These are phyloP conservation scores for Stichodactyla mertensii DNA, from an alignment of 64 coral and sea anemone genomes.

Conservation along the genomic window DNA sequence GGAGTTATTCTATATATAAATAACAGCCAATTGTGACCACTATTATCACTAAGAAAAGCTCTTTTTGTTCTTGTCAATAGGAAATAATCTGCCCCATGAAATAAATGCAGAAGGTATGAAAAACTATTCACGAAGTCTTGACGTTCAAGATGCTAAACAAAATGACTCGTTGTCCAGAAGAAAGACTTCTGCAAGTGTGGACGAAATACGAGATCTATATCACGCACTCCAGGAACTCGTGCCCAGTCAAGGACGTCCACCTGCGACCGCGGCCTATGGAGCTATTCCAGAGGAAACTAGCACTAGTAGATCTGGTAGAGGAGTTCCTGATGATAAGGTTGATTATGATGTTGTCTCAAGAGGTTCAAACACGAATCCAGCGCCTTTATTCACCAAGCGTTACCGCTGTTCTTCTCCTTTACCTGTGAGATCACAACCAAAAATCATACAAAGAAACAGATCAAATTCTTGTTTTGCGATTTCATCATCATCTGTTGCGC, in stretches of 20 bases:
- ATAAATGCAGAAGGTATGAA: background rate
- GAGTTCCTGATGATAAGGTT: background rate
- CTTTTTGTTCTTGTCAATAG: background rate
- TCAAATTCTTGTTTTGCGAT: background rate
- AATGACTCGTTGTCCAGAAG: background rate
- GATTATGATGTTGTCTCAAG: background rate
- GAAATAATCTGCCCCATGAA: background rate
- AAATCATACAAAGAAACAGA: background rate
- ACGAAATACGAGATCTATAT: constrained; percentile 49
- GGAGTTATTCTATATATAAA: too few relatives aligned
- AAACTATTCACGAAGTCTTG: background rate
- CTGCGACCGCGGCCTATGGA: background rate
- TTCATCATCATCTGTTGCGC: background rate
- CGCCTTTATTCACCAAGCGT: background rate
- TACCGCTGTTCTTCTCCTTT: background rate
- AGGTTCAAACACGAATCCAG: background rate
- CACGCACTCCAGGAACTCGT: constrained; percentile 57
- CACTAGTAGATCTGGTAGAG: background rate
- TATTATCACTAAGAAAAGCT: too few relatives aligned
- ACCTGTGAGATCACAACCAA: background rate
- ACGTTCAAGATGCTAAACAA: background rate
- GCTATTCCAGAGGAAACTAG: background rate
- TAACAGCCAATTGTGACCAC: too few relatives aligned
- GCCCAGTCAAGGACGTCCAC: constrained; percentile 3
- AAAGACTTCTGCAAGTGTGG: constrained; percentile 37